Base-by-base conservation (phyloP, 2,113 vertebrate genomes). In the Hippocampus abdominalis region DNA sequence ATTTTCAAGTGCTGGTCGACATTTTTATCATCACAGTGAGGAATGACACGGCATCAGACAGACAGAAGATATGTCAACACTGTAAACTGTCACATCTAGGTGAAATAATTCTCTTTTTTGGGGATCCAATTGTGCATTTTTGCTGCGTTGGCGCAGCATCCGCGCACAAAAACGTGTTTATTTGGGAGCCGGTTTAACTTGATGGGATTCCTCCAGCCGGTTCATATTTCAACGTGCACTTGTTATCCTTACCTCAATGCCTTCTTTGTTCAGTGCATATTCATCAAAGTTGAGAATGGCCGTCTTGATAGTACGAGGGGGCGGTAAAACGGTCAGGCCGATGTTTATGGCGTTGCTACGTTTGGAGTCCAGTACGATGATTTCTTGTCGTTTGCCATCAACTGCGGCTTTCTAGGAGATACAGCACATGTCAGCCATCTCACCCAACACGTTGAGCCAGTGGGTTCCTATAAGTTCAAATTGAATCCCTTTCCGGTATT, bases 241-340 rank as follows among this genome's bases (percentile, higher is more conserved):
- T 57, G 13, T 21, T 67, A 53, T 10, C 32, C 70, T 94, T 90
- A 98, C 97, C 95, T 99, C 97, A 70, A 98, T 98, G 80, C 97
- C 97, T 91, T 99, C 97, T 87, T 99, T 99, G 92, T 98, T 99
- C 89, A 99, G 93, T 78, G 97, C 97, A 69, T 99, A 99, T 88
- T 99, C 97, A 6, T 99, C 97, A 27, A 99, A 99, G 90, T 98
- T 99, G 90, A 99, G 92, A 86, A 99, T 98, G 74, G 97, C 97
- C 20, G 95, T 96, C 91, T 99, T 99, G 88, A 99, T 99, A 9
- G 97, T 99, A 71, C 96, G 95, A 0, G 97, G 96, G 64, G 96
- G 97, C 39, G 97, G 97, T 68, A 99, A 87, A n/a, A 99, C 96
- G 0, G 97, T 99, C 87, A 99, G 86, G 25, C 97, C 97, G 13